Conservation (phyloP, 92 coral and sea anemone species). For the Meandrina meandrites region DNA sequence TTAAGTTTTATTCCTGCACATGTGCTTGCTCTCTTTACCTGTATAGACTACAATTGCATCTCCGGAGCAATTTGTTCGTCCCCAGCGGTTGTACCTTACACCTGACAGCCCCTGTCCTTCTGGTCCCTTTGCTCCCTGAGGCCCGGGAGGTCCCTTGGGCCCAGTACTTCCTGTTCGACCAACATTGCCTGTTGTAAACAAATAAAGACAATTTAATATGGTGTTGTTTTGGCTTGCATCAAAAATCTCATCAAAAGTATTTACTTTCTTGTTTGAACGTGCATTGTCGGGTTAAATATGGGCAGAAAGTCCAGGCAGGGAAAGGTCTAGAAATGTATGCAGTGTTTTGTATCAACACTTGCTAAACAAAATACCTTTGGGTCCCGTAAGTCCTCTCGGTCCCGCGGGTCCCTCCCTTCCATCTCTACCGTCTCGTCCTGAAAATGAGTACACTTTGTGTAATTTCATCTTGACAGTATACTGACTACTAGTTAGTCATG, state of each 20-base stretch:
- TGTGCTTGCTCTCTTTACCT: slow-evolving; percentile 35
- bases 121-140: slow-evolving; percentile 14
- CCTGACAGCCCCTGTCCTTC: slow-evolving; percentile 21
- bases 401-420: slow-evolving; percentile 38
- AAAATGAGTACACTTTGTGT: not conserved
- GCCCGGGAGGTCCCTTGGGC: slow-evolving; percentile 20
- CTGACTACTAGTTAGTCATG: not conserved
- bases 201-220: not conserved
- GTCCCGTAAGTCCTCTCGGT: slow-evolving; percentile 28
- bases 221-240: not conserved
- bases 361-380: slow-evolving; percentile 15
- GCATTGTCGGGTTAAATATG: no score
- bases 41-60: slow-evolving; percentile 45
- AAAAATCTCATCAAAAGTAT: not conserved
- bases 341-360: no score
- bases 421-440: slow-evolving; percentile 29
- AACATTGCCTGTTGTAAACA: not conserved
- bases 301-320: no score
- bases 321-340: no score
- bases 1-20: not conserved
- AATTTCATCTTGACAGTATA: not conserved
- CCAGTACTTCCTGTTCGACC: slow-evolving; percentile 33
- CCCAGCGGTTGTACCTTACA: slow-evolving; percentile 73
- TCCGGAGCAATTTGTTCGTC: slow-evolving; percentile 57
- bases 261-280: no score